phyloP scores from a whole-genome alignment of 2,888 invertebrate species.

The Cremastinae sp. region DNA sequence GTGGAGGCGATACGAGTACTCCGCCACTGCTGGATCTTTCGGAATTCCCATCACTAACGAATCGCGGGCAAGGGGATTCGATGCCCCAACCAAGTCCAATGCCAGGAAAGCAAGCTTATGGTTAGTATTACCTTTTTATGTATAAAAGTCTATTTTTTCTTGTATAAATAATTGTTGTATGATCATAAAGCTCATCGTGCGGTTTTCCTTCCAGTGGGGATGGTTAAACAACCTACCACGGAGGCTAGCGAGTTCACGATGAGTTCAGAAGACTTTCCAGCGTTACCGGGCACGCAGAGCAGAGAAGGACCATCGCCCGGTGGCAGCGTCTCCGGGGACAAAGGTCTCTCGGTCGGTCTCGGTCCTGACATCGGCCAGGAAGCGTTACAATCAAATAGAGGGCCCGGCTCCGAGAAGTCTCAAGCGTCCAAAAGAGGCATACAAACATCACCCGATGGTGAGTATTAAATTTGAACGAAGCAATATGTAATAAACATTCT shows the following conservation, averaged over 20 bases:
- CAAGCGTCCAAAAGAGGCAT: slow-evolving; percentile 88
- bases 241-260: slow-evolving; percentile 97
- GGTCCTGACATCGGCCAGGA: slow-evolving; percentile 79
- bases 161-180: slow-evolving; percentile 52
- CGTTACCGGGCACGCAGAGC: slow-evolving; percentile 95
- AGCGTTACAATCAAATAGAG: slow-evolving; percentile 77
- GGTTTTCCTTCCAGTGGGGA: slow-evolving; percentile 86
- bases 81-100: slow-evolving; percentile 91
- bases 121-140: too few species aligned
- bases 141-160: too few species aligned
- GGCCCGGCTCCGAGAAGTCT: slow-evolving; percentile 77
- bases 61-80: slow-evolving; percentile 90
- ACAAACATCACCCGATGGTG: slow-evolving; percentile 96
- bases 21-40: slow-evolving; percentile 94
- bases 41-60: slow-evolving; percentile 95
- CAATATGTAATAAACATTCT: too few species aligned
- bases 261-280: slow-evolving; percentile 99
- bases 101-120: slow-evolving; percentile 96
- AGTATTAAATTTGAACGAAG: slow-evolving; percentile 62
- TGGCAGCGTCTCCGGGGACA: slow-evolving; percentile 80
- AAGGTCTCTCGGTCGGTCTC: slow-evolving; percentile 79
- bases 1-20: slow-evolving; percentile 88
- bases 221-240: slow-evolving; percentile 96
- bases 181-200: slow-evolving; percentile 57
- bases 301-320: slow-evolving; percentile 87